Evolutionary conservation across 2,888 invertebrate species (phyloP), one percentile per base, ranked within the genome.

Genomic region (Baccha elongata): DNA sequence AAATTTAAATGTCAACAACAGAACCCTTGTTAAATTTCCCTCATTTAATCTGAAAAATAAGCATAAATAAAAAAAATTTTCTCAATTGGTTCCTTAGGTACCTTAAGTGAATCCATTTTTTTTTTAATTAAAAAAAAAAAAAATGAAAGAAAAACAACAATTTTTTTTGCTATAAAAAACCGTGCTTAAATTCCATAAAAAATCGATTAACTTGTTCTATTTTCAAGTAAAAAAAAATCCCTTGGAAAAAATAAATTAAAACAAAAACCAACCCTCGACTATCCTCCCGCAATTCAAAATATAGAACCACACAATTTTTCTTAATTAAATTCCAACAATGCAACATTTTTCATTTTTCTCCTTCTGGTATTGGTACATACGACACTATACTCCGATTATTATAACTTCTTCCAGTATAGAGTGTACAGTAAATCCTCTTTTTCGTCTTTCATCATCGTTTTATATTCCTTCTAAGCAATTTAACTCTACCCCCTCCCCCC

Each of bases 311-410:
- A 60, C 23, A 23, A 23, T 83, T 71, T 67, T 67, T 76, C 81
- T 72, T 71, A 72, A 83, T 83, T 83, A 75, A 76, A 76, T 65
- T 60, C 52, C 46, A 65, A 62, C 71, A 76, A 76, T 44, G 35
- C 52, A 72, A 52, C 60, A 60, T 32, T 23, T 72, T 26, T 42
- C 32, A 19, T 23, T 67, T 58, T 48, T 44, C 52, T 35, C 52
- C 26, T 26, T 26, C 26, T 7, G n/a, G n/a, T n/a, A n/a, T 7
- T 32, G 8, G 29, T 7, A 32, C 29, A 5, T 26, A 26, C 3
- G 6, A 26, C 3, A 26, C 26, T 26, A 3, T 26, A 6, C 6
- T 74, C 15, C 21, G 44, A 37, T 37, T 55, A 55, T 37, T 55
- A 55, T 46, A 65, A 58, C 64, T 46, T 73, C 67, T 19, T 52